These are phyloP conservation scores for Sesamia nonagrioides DNA, from an alignment of 1,140 invertebrate species.

Conservation along the genomic window DNA sequence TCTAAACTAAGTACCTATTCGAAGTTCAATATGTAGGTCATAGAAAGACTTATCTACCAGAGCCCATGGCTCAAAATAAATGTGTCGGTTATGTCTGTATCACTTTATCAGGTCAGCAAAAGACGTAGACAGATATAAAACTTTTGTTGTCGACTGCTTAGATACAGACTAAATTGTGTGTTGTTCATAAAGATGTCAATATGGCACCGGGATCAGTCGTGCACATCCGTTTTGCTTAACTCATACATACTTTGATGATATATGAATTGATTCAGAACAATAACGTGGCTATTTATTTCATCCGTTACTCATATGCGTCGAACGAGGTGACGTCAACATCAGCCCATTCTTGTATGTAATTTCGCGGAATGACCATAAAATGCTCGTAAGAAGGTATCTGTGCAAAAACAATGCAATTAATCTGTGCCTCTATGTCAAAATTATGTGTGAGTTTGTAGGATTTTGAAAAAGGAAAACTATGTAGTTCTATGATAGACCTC, in stretches of 20 bases:
- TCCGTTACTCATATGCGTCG: slow-evolving; percentile 54
- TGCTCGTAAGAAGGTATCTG: slow-evolving; percentile 23
- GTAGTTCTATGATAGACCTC: not conserved
- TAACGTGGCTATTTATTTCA: slow-evolving; percentile 57
- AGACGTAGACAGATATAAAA: not conserved
- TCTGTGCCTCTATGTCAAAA: slow-evolving; percentile 29
- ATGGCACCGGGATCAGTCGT: slow-evolving; percentile 77
- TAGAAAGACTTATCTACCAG: no score
- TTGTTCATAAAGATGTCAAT: slow-evolving; percentile 84
- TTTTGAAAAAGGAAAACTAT: not conserved
- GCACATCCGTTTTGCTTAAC: slow-evolving; percentile 77
- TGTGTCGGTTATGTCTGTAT: not conserved
- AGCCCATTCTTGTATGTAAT: slow-evolving; percentile 38
- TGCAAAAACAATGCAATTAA: slow-evolving; percentile 38
- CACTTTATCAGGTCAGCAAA: not conserved
- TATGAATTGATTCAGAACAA: slow-evolving; percentile 71
- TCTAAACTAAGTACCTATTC: no score
- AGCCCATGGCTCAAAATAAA: not conserved
- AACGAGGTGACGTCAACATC: slow-evolving; percentile 49
- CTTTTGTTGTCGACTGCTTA: not conserved
- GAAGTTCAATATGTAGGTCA: no score
- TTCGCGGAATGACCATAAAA: slow-evolving; percentile 46
- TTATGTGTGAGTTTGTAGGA: not conserved
- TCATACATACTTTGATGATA: slow-evolving; percentile 52
- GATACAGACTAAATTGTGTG: slow-evolving; percentile 50